These are phyloP conservation scores for Bovichtus diacanthus DNA, from an alignment of 2,797 vertebrate species.

Conservation along the genomic window DNA sequence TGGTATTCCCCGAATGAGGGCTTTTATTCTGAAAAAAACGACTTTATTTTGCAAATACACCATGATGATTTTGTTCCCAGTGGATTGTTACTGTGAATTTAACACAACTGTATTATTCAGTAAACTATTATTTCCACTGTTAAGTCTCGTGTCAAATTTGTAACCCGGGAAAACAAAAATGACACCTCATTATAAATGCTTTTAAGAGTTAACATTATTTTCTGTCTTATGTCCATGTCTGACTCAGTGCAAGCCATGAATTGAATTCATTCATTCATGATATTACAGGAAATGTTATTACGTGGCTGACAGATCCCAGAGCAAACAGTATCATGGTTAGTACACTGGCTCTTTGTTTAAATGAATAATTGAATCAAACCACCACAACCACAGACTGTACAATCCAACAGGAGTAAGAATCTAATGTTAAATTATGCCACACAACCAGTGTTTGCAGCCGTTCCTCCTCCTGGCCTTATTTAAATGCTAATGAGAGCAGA, in stretches of 20 bases:
- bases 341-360: slow-evolving; percentile 15
- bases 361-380: slow-evolving; percentile 52
- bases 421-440: slow-evolving; percentile 43
- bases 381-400: slow-evolving; percentile 20
- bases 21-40: slow-evolving; percentile 37
- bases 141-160: slow-evolving; percentile 20
- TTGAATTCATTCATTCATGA: slow-evolving; percentile 25
- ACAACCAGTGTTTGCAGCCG: slow-evolving; percentile 29
- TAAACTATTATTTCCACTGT: slow-evolving; percentile 52
- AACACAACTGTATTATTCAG: slow-evolving; percentile 56
- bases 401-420: slow-evolving; percentile 38
- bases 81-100: slow-evolving; percentile 67
- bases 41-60: slow-evolving; percentile 60
- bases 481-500: slow-evolving; percentile 74
- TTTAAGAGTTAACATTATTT: no score
- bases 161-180: slow-evolving; percentile 10
- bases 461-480: slow-evolving; percentile 51
- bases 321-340: slow-evolving; percentile 31
- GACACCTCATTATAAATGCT: neutral
- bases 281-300: slow-evolving; percentile 35
- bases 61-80: slow-evolving; percentile 49
- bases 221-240: neutral
- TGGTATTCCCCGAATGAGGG: slow-evolving; percentile 41
- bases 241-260: slow-evolving; percentile 18
- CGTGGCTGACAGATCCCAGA: slow-evolving; percentile 7